Evolutionary conservation across 2,888 invertebrate species (phyloP).

Genomic region (Euzophera pinguis): DNA sequence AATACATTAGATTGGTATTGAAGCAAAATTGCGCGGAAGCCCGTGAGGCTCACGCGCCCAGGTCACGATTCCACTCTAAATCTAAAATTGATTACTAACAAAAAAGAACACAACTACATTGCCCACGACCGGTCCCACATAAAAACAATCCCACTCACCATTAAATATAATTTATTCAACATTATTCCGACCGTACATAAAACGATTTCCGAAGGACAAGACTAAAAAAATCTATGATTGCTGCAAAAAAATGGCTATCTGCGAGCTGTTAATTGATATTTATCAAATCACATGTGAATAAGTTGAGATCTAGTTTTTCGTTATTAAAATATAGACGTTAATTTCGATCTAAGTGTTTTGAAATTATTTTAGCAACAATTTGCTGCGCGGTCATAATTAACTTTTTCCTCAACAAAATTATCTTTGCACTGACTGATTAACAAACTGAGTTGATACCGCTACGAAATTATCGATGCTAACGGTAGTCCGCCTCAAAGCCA

Average conservation of each 20-base stretch:
- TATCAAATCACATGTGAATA: constrained; percentile 35
- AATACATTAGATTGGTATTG: constrained; percentile 19
- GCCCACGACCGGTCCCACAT: constrained; percentile 36
- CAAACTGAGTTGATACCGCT: constrained; percentile 10
- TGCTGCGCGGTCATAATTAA: neutral
- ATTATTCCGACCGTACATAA: constrained; percentile 50
- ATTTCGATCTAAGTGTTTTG: neutral
- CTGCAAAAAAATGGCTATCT: constrained; percentile 36
- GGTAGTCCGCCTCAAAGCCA: constrained; percentile 3
- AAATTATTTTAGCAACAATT: neutral
- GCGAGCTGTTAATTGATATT: constrained; percentile 39
- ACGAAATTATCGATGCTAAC: constrained; percentile 8
- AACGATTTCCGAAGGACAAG: constrained; percentile 40
- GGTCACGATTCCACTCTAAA: constrained; percentile 70
- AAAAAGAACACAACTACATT: constrained; percentile 45
- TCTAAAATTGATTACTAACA: constrained; percentile 67
- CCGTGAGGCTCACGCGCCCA: constrained; percentile 49
- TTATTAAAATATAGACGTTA: constrained; percentile 22
- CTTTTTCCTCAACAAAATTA: neutral
- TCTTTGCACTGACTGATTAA: neutral
- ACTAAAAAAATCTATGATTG: constrained; percentile 28
- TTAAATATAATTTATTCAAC: constrained; percentile 67
- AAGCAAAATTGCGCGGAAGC: constrained; percentile 53
- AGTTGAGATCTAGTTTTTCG: constrained; percentile 15
- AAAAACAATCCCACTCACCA: constrained; percentile 56